Conservation (phyloP, 2,888 invertebrate genomes). For the Cremastobaeus sp. region DNA sequence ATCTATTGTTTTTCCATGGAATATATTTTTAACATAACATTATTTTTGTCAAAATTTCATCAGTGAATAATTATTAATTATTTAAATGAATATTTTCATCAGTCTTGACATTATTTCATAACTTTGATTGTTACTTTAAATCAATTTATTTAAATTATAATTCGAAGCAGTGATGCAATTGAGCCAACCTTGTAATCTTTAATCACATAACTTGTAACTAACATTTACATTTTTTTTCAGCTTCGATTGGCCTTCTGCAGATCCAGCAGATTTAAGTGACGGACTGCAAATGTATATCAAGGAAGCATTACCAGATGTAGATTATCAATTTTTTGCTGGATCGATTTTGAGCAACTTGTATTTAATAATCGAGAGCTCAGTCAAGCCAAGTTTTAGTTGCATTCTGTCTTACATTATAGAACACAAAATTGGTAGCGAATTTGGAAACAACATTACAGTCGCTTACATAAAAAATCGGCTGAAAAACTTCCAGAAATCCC, state of each 20-base stretch:
- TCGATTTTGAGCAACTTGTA: constrained; percentile 69
- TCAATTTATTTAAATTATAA: not conserved
- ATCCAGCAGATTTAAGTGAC: constrained; percentile 65
- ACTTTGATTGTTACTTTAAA: too few species aligned
- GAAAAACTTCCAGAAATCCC: constrained; percentile 79
- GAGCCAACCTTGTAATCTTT: too few species aligned
- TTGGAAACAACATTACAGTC: constrained; percentile 74
- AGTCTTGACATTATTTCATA: too few species aligned
- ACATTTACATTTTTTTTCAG: constrained; percentile 60
- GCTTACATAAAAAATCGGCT: constrained; percentile 81
- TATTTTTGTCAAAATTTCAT: too few species aligned
- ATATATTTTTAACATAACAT: too few species aligned
- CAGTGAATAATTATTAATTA: too few species aligned
- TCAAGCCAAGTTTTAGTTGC: constrained; percentile 67
- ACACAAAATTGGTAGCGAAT: constrained; percentile 61
- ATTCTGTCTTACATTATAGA: constrained; percentile 70
- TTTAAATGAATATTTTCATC: too few species aligned
- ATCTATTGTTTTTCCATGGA: not conserved
- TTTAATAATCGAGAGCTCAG: constrained; percentile 58
- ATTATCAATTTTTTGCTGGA: constrained; percentile 61
- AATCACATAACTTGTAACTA: too few species aligned
- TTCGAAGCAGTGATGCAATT: too few species aligned
- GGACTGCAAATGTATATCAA: constrained; percentile 68
- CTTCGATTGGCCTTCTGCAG: constrained; percentile 71
- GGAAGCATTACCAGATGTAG: constrained; percentile 63